Evolutionary conservation across 2,797 vertebrate species (phyloP).

Genomic region (Eutrigla gurnardus): DNA sequence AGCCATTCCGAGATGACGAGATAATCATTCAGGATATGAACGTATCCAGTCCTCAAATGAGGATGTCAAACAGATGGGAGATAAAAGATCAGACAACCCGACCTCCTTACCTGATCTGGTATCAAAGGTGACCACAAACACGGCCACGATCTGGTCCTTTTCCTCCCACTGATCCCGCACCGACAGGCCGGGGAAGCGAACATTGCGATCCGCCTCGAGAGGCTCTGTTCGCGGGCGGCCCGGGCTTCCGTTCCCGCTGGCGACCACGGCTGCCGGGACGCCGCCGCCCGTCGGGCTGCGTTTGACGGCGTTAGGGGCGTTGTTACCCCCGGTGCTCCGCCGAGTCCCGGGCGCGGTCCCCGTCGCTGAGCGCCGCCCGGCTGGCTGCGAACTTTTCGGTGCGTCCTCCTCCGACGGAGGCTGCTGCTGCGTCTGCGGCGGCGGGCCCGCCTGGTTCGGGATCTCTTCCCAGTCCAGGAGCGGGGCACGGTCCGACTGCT

Average conservation of each 20-base stretch:
- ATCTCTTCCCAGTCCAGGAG: slow-evolving; percentile 96
- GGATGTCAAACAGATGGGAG: neutral
- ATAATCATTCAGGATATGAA: neutral
- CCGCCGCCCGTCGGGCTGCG: slow-evolving; percentile 48
- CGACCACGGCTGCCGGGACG: slow-evolving; percentile 68
- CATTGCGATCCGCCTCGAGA: slow-evolving; percentile 56
- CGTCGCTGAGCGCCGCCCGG: slow-evolving; percentile 55
- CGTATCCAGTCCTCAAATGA: neutral
- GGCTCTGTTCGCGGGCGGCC: slow-evolving; percentile 60
- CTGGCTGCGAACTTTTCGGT: slow-evolving; percentile 66
- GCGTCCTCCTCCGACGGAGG: slow-evolving; percentile 52
- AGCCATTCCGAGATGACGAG: neutral
- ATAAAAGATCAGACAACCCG: neutral
- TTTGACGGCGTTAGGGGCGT: slow-evolving; percentile 31
- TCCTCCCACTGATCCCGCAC: slow-evolving; percentile 88
- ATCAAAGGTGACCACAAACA: slow-evolving; percentile 97
- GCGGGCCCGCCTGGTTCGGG: slow-evolving; percentile 78
- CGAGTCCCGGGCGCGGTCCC: slow-evolving; percentile 56
- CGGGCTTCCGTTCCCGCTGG: slow-evolving; percentile 67
- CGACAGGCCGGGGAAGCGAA: slow-evolving; percentile 68
- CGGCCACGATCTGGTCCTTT: slow-evolving; percentile 93
- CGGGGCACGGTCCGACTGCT: slow-evolving; percentile 94
- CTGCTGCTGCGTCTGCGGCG: slow-evolving; percentile 26
- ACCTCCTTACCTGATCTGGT: slow-evolving; percentile 91
- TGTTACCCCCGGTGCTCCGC: slow-evolving; percentile 50